Base-by-base conservation (phyloP, 1,140 invertebrate species). In the Pseudoatta argentina region DNA sequence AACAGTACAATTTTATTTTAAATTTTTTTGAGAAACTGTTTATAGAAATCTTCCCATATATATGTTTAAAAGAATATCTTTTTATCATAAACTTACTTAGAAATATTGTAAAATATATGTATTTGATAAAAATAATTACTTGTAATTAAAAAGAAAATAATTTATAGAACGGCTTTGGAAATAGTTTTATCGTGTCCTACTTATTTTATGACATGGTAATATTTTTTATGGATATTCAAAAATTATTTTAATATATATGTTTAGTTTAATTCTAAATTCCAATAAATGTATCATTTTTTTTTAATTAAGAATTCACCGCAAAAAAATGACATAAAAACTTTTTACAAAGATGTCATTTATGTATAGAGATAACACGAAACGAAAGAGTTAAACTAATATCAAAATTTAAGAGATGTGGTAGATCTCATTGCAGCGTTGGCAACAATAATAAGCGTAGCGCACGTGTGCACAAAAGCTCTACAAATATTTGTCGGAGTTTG, bases 401-500 rank as follows among this genome's bases (percentile, higher is more conserved):
- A 83, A 83, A 69, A 83, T 83, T 83, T 83, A 83, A 75, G 55
- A n/a, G 59, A 71, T 51, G 69, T 73, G 78, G 69, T 86, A 51
- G 77, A 72, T 86, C 67, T 81, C 27, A 59, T 81, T 81, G 53
- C 57, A 55, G 66, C 18, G 55, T 55, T 44, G 34, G 66, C 86
- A 67, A 72, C 53, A 81, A 81, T 86, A 86, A 86, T 86, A 86
- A 86, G 85, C 77, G 66, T 86, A 39, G 85, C 77, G 77, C 85
- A 72, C 66, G 59, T 72, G 85, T 86, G 85, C 85, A 82, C 77
- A 81, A 86, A 86, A 86, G 85, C 85, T 86, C 76, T 82, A 81
- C 85, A 86, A 86, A 81, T 86, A 82, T 86, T 86, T 86, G 85
- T 51, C 66, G 55, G 67, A 86, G 77, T 82, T 86, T 72, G 85